Percentiles rank a stretch among this genome's conserved stretches.
Conservation (phyloP, 2,797 vertebrate genomes). For the Bryconaethiops microstoma region DNA sequence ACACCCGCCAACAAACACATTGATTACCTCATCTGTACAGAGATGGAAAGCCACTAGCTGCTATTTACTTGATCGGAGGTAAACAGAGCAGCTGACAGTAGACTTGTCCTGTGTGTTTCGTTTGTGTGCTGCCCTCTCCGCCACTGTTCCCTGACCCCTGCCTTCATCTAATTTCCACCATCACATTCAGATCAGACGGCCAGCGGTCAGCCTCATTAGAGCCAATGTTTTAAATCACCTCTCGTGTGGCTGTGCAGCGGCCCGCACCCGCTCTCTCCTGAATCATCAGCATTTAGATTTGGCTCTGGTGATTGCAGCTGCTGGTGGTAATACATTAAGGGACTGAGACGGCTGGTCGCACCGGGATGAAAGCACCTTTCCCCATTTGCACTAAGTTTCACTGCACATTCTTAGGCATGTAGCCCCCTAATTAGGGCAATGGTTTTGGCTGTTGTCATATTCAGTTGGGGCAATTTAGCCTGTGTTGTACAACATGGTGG, state of each 20-base stretch:
- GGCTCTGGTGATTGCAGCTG: conserved; percentile 80
- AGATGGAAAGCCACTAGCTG: conserved; percentile 63
- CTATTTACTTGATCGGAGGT: conserved; percentile 77
- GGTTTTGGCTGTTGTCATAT: conserved; percentile 77
- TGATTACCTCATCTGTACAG: conserved; percentile 79
- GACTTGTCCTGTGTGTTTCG: conserved; percentile 73
- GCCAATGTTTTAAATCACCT: conserved; percentile 86
- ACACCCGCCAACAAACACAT: conserved; percentile 73
- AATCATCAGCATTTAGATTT: conserved; percentile 84
- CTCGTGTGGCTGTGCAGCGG: conserved; percentile 73
- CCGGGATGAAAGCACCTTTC: conserved; percentile 78
- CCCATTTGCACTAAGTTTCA: conserved; percentile 81
- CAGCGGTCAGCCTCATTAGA: conserved; percentile 83
- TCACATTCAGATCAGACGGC: conserved; percentile 82
- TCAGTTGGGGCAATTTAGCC: conserved; percentile 81
- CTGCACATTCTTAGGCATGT: conserved; percentile 81
- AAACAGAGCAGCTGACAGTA: conserved; percentile 72
- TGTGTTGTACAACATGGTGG: conserved; percentile 78
- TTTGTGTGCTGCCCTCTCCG: conserved; percentile 71
- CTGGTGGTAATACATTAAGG: conserved; percentile 86
- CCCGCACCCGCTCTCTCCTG: conserved; percentile 76
- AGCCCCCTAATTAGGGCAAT: conserved; percentile 78
- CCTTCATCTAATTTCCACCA: conserved; percentile 79
- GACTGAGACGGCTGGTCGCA: conserved; percentile 77
- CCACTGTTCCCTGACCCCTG: conserved; percentile 74